Percentiles rank a stretch among this genome's conserved stretches.
phyloP scores from a whole-genome alignment of 2,888 invertebrate species.

The Agrotis clavis region DNA sequence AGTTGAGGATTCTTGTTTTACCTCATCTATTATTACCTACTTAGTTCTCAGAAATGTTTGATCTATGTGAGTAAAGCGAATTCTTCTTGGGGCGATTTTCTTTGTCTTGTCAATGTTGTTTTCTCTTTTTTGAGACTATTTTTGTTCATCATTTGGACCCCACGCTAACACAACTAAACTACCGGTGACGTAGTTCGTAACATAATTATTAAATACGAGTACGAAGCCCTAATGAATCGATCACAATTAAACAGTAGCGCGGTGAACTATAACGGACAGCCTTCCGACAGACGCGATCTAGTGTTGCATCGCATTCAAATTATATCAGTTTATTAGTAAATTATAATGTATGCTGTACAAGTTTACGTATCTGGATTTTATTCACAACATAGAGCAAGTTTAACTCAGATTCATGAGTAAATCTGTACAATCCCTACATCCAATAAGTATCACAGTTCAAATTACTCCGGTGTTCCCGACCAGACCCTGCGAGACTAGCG shows the following conservation, averaged over 20 bases:
- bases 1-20: not conserved
- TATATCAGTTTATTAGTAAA: not conserved
- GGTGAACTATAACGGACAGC: not conserved
- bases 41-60: not conserved
- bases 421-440: not conserved
- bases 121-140: not conserved
- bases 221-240: constrained; percentile 1
- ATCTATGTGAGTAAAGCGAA: not conserved
- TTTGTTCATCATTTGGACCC: not conserved
- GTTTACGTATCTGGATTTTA: not conserved
- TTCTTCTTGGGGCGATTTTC: not conserved
- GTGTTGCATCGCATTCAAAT: not conserved
- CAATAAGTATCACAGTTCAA: not conserved
- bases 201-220: too few relatives aligned
- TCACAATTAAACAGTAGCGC: not conserved
- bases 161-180: not conserved
- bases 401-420: not conserved
- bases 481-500: not conserved
- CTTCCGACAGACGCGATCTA: not conserved
- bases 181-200: not conserved
- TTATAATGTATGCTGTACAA: not conserved
- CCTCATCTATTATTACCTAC: constrained; percentile 14
- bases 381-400: constrained; percentile 3
- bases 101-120: not conserved
- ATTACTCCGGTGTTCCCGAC: not conserved